phyloP scores from a whole-genome alignment of 2,888 invertebrate genomes.

The Omphaloscelis lunosa region DNA sequence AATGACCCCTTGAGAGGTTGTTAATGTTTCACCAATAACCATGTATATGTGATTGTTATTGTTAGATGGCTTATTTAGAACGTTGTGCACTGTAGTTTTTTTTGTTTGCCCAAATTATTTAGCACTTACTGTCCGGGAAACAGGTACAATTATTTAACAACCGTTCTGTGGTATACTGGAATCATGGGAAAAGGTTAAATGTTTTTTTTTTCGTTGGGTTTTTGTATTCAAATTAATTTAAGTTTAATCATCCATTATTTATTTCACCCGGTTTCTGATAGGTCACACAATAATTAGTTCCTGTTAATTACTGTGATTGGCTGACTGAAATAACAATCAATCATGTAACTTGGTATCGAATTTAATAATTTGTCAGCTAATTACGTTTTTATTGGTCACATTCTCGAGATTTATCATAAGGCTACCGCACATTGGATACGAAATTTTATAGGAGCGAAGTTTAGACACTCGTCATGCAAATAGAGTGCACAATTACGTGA shows the following conservation, averaged over 20 bases:
- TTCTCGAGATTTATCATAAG: background rate
- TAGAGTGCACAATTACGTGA: no score
- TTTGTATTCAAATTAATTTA: background rate
- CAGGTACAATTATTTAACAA: background rate
- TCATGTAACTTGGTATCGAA: background rate
- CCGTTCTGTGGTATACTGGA: background rate
- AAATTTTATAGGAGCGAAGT: background rate
- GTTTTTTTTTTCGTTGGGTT: background rate
- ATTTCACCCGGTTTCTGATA: background rate
- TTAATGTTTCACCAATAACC: no score
- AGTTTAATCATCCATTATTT: background rate
- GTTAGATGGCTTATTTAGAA: conserved; percentile 17
- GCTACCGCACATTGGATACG: background rate
- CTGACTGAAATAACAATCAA: background rate
- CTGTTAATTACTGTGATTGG: background rate
- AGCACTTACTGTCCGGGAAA: background rate
- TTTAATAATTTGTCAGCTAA: background rate
- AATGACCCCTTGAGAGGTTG: no score
- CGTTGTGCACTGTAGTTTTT: conserved; percentile 15
- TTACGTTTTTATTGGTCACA: background rate
- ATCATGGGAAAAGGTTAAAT: conserved; percentile 1
- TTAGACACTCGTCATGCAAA: background rate
- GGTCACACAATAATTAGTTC: background rate
- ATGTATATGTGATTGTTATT: conserved; percentile 6
- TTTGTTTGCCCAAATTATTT: background rate